Evolutionary conservation across 2,888 invertebrate species (phyloP), one percentile per base, ranked within the genome.

Genomic region (Mycogona germanica): DNA sequence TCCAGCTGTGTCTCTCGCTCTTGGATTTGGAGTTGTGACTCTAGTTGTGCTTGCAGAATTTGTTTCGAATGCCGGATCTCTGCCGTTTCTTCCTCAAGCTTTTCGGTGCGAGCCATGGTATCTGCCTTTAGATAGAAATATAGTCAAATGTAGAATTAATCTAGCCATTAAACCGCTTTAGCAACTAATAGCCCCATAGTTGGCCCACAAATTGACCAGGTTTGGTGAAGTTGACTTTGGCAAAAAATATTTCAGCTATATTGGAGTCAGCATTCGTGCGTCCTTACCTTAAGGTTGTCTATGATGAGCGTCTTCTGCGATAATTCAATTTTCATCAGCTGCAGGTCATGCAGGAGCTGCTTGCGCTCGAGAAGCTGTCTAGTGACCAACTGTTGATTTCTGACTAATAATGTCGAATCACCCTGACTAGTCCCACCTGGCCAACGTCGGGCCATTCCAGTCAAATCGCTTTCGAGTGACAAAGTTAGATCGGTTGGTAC

Each of bases 291-390:
- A 59, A 68, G 58, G 58, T 67, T 69, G 53, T 69, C 68, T 26
- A 69, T 59, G 19, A 65, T 60, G 47, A 69, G 59, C 53, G 66
- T 65, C 57, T 68, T 70, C 55, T 70, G 69, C 3, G 67, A 67
- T 26, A 69, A 57, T 59, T 70, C 69, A 48, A 70, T 69, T 57
- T 68, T 67, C 7, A 68, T 59, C n/a, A 70, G 57, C 53, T 70
- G 70, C 35, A 70, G 51, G 55, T 70, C 69, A 56, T 70, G 69
- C 17, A 65, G 49, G 9, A 69, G 60, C 55, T 70, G 69, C 58
- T 70, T 70, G 51, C 65, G 60, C 58, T 70, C 70, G 19, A 68
- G 26, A 9, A 67, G 57, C 51, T 68, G 67, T 58, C 63, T 65
- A 6, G 66, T 64, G 19, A 68, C 62, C 52, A 63, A 64, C 44